Percentiles rank a stretch among this genome's conserved stretches.
These are phyloP conservation scores for Meda fulgida DNA, from an alignment of 2,797 vertebrate genomes.

Conservation along the genomic window DNA sequence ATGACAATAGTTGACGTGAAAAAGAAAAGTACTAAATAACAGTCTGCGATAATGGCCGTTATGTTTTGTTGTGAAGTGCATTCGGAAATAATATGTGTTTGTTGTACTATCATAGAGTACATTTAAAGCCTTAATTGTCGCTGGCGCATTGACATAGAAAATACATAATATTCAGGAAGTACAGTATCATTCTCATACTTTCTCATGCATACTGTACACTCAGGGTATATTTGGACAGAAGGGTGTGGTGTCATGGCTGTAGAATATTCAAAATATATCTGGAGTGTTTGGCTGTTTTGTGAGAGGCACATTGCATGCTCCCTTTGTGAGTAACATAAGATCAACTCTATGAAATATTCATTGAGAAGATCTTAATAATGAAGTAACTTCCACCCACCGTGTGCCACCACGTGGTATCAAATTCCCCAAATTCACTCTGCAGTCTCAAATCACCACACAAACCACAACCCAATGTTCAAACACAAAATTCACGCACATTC, in stretches of 20 bases:
- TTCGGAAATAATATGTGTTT: background rate
- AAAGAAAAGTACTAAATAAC: background rate
- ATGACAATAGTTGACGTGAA: background rate
- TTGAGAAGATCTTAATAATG: slow-evolving; percentile 73
- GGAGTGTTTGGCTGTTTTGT: background rate
- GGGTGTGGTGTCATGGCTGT: slow-evolving; percentile 16
- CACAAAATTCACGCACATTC: slow-evolving; percentile 41
- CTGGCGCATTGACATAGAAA: background rate
- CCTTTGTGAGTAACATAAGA: slow-evolving; percentile 63
- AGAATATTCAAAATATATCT: background rate
- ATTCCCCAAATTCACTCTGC: slow-evolving; percentile 56
- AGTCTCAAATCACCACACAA: slow-evolving; percentile 28
- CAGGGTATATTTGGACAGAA: slow-evolving; percentile 30
- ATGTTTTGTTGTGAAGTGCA: background rate
- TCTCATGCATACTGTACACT: slow-evolving; percentile 12
- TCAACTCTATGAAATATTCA: slow-evolving; percentile 77
- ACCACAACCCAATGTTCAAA: slow-evolving; percentile 51
- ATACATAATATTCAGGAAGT: background rate
- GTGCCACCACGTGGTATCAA: slow-evolving; percentile 57
- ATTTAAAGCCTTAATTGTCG: background rate
- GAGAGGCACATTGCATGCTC: slow-evolving; percentile 27
- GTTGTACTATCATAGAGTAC: background rate
- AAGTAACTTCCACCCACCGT: slow-evolving; percentile 65
- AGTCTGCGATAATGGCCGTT: background rate
- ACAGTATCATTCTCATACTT: background rate